A percentile compares a stretch with the other conserved stretches of the same genome.
These are phyloP conservation scores for Ctenopoma kingsleyae DNA, from an alignment of 2,797 vertebrate species.

Conservation along the genomic window DNA sequence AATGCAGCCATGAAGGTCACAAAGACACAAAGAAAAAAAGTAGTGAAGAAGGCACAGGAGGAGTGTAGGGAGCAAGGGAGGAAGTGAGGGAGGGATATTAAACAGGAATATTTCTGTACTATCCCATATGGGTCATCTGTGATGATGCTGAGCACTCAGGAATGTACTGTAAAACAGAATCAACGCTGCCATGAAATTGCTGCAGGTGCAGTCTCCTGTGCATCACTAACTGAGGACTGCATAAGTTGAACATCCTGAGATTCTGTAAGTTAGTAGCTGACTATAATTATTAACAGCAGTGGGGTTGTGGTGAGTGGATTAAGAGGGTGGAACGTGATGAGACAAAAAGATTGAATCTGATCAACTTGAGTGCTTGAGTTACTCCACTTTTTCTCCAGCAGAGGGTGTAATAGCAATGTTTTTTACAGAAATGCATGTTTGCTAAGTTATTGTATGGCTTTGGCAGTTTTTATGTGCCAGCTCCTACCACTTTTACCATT, in stretches of 20 bases:
- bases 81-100: conserved; percentile 13
- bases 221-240: neutral
- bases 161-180: conserved; percentile 56
- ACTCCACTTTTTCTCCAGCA: conserved; percentile 61
- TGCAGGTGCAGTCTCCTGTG: conserved; percentile 18
- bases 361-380: neutral
- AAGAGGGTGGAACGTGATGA: neutral
- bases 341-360: neutral
- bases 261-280: neutral
- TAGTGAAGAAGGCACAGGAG: conserved; percentile 40
- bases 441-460: neutral
- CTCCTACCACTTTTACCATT: neutral
- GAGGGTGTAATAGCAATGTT: conserved; percentile 50
- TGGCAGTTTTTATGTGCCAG: neutral
- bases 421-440: neutral
- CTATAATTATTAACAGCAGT: neutral
- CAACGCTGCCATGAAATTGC: conserved; percentile 38
- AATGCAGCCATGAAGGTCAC: conserved; percentile 68
- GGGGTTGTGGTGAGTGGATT: neutral
- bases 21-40: conserved; percentile 19
- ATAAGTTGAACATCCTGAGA: neutral
- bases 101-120: conserved; percentile 38
- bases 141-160: conserved; percentile 52
- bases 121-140: conserved; percentile 41
- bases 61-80: conserved; percentile 13